phyloP scores from a whole-genome alignment of 1,140 invertebrate species.

The Drosophila nikananu region DNA sequence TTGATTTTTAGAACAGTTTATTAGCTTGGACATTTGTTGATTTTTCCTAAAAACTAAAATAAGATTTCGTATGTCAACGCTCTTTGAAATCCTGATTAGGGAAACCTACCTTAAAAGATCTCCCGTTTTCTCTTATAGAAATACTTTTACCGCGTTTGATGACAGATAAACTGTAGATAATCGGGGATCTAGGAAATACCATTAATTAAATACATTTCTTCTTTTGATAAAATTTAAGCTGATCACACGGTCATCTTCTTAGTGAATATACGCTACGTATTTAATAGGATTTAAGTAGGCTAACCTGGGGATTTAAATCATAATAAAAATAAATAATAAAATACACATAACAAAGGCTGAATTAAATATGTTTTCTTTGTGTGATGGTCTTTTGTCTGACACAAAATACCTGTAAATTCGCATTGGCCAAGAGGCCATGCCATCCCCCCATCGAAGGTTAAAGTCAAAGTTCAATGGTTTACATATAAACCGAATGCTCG shows the following conservation, averaged over 20 bases:
- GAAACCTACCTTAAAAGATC: background rate
- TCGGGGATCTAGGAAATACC: background rate
- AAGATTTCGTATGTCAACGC: too few relatives aligned
- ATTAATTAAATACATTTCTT: background rate
- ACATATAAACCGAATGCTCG: slow-evolving; percentile 15
- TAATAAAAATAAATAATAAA: slow-evolving; percentile 12
- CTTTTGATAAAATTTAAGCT: background rate
- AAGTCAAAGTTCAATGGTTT: slow-evolving; percentile 32
- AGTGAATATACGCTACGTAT: background rate
- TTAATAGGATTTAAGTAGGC: slow-evolving; percentile 26
- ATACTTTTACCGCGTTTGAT: background rate
- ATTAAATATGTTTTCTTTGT: slow-evolving; percentile 20
- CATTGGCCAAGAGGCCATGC: slow-evolving; percentile 4
- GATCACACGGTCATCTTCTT: background rate
- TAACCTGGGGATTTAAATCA: slow-evolving; percentile 7
- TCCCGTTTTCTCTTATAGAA: background rate
- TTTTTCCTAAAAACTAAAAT: too few relatives aligned
- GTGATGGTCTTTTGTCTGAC: slow-evolving; percentile 12
- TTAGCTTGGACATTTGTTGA: too few relatives aligned
- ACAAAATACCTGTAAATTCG: slow-evolving; percentile 7
- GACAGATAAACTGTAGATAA: background rate
- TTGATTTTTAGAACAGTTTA: too few relatives aligned
- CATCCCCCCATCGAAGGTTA: slow-evolving; percentile 15
- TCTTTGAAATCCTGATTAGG: too few relatives aligned
- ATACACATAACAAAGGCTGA: slow-evolving; percentile 1